Evolutionary conservation across 2,113 vertebrate genomes (phyloP).

Genomic region (Callocephalon fimbriatum): DNA sequence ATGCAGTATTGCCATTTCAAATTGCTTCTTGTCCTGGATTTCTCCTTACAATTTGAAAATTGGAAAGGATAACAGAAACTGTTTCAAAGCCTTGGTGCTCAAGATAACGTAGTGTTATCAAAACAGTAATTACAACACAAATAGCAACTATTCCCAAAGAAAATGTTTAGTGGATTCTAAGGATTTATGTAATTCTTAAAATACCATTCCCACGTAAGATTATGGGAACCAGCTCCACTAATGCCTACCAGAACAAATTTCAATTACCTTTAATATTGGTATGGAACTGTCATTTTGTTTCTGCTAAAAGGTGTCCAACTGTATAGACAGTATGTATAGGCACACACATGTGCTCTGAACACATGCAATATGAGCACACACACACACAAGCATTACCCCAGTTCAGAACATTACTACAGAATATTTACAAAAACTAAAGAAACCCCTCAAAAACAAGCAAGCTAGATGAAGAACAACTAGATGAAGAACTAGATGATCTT

Average conservation of each 20-base stretch:
- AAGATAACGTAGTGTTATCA: neutral
- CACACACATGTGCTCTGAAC: neutral
- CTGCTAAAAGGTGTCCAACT: neutral
- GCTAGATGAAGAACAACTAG: no score
- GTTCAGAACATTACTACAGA: neutral
- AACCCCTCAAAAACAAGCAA: neutral
- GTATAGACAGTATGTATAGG: rapidly evolving
- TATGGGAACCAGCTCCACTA: neutral
- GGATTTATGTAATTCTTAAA: neutral
- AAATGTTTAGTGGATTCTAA: neutral
- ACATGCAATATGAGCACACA: neutral
- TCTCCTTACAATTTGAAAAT: neutral
- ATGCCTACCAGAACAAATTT: neutral
- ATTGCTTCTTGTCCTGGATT: neutral
- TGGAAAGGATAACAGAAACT: neutral
- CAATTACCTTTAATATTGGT: neutral
- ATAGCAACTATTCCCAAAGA: neutral
- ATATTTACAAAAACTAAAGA: neutral
- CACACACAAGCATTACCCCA: neutral
- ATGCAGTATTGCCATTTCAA: neutral
- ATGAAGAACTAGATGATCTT: no score
- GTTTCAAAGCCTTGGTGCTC: neutral
- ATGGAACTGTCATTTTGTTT: neutral
- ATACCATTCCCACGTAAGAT: neutral
- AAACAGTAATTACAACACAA: neutral